These are phyloP conservation scores for Phyllotreta striolata DNA, from an alignment of 2,888 invertebrate species.

Conservation along the genomic window DNA sequence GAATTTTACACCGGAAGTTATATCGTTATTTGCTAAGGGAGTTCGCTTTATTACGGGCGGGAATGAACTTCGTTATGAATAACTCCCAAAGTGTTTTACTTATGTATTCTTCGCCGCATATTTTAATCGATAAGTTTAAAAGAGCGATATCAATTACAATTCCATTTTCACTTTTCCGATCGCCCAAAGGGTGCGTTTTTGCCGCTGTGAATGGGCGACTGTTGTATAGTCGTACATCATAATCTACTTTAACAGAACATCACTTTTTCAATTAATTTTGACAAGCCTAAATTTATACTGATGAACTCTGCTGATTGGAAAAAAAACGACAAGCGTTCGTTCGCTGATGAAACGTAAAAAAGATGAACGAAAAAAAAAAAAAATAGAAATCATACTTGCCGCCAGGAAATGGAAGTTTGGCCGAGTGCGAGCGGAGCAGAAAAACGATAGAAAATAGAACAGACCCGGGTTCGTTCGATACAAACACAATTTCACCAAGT, in stretches of 20 bases:
- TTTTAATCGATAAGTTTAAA: too few relatives aligned
- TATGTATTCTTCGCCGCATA: too few relatives aligned
- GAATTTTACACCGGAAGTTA: constrained; percentile 30
- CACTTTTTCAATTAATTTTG: constrained; percentile 34
- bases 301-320: constrained; percentile 31
- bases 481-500: background rate
- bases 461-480: constrained; percentile 2
- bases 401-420: constrained; percentile 23
- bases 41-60: constrained; percentile 26
- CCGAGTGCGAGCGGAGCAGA: constrained; percentile 1
- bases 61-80: constrained; percentile 19
- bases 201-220: too few relatives aligned
- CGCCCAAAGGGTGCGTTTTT: too few relatives aligned
- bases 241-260: constrained; percentile 29
- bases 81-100: background rate
- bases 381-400: constrained; percentile 22
- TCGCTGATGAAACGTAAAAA: constrained; percentile 27
- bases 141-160: too few relatives aligned
- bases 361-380: constrained; percentile 15
- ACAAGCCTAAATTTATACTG: constrained; percentile 30
- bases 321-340: constrained; percentile 30
- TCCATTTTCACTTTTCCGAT: too few relatives aligned
- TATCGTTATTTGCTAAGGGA: constrained; percentile 32
- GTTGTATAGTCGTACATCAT: constrained; percentile 21
- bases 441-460: background rate